Percentiles rank a stretch among this genome's conserved stretches.
Evolutionary conservation across 2,888 invertebrate species (phyloP).

Genomic region (Mamestra brassicae): DNA sequence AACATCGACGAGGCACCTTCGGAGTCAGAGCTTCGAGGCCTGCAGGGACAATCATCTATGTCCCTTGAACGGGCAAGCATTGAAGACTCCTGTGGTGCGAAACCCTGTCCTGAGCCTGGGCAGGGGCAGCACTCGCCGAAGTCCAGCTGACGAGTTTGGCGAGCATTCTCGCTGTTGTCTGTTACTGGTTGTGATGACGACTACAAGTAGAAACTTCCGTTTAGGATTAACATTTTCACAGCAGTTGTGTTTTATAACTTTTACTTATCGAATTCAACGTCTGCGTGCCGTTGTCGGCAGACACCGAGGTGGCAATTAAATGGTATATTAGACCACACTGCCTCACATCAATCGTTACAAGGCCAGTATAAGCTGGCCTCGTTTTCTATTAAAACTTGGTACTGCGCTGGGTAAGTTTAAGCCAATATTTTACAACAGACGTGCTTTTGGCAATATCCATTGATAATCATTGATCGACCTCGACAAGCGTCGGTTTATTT

Average conservation of each 20-base stretch:
- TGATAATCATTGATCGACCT: too few species aligned
- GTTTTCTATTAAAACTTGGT: background rate
- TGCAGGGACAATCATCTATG: conserved; percentile 76
- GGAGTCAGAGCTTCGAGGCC: conserved; percentile 73
- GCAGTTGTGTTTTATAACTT: background rate
- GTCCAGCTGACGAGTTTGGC: conserved; percentile 67
- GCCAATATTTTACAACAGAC: too few species aligned
- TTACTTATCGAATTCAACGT: background rate
- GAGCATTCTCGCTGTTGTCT: conserved; percentile 58
- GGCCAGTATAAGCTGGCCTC: background rate
- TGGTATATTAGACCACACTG: too few species aligned
- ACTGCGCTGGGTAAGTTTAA: background rate
- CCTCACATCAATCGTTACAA: too few species aligned
- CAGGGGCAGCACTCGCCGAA: conserved; percentile 83
- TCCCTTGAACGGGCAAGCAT: conserved; percentile 37
- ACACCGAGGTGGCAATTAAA: background rate
- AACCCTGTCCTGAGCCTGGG: conserved; percentile 57
- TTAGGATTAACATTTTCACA: background rate
- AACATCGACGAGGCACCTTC: conserved; percentile 79
- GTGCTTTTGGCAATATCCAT: too few species aligned
- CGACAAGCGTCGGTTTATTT: background rate
- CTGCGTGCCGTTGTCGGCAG: background rate
- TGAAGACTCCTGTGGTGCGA: background rate
- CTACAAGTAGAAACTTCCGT: conserved; percentile 38
- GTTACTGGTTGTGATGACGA: conserved; percentile 74